Evolutionary conservation across 2,113 vertebrate species (phyloP).

Genomic region (Mormoops blainvillei): DNA sequence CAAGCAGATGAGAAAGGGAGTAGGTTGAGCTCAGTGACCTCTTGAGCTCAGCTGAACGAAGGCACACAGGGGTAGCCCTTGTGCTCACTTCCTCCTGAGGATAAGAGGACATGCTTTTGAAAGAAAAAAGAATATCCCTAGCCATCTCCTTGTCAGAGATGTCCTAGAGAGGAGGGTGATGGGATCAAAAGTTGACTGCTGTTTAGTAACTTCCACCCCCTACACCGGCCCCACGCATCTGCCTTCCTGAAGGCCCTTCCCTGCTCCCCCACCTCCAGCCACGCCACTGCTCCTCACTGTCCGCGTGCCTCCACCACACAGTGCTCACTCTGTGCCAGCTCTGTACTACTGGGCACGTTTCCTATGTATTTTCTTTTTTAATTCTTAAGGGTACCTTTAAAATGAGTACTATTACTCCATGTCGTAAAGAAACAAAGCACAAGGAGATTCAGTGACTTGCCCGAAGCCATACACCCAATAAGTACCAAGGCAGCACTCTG

Average conservation of each 20-base stretch:
- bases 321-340: neutral
- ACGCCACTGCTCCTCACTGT: neutral
- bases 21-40: neutral
- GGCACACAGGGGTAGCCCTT: neutral
- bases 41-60: neutral
- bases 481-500: neutral
- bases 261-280: neutral
- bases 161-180: neutral
- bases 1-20: slow-evolving; percentile 19
- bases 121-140: slow-evolving; percentile 1
- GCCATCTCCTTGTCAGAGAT: neutral
- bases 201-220: neutral
- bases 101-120: slow-evolving; percentile 8
- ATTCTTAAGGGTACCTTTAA: neutral
- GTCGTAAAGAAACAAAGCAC: neutral
- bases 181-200: neutral
- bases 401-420: neutral
- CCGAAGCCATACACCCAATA: neutral
- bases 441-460: neutral
- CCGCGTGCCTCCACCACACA: neutral
- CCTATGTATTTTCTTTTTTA: neutral
- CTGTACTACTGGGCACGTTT: neutral
- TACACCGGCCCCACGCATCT: neutral
- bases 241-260: neutral
- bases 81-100: slow-evolving; percentile 17